Base-by-base conservation (phyloP, 2,888 invertebrate genomes). In the Acanthosoma haemorrhoidale region DNA sequence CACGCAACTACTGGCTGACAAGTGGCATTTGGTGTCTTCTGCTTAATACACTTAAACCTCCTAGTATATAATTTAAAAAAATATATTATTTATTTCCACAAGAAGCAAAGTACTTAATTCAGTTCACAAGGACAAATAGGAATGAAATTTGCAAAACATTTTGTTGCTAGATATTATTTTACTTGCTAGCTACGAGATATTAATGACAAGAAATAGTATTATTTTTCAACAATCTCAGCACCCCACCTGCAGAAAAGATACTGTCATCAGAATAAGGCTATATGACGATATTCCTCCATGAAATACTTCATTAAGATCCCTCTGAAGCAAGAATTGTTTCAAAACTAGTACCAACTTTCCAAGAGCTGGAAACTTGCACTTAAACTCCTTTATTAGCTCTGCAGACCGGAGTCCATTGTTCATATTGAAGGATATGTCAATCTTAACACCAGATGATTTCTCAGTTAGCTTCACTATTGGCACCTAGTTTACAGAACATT, bases 371-470 rank as follows among this genome's bases (percentile, higher is more conserved):
- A 89, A 98, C 77, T 88, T 87, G 72, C 88, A 86, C 80, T 95
- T 92, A 80, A 89, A 96, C 77, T 90, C 88, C 81, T 93, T 94
- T 76, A 98, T 97, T 74, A 97, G 87, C 81, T 95, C 92, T 9
- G 96, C 98, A 76, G 96, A 96, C 83, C 93, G 91, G 57, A 98
- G 94, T 71, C 97, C 97, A 82, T 95, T 96, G 81, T 89, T 92
- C 92, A 97, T 97, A 83, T 99, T 99, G 84, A 99, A 99, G 78
- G 97, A 96, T 80, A 99, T 98, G 83, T 99, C 99, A 78, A 95
- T 96, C 84, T 93, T 93, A 71, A 99, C 91, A 76, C 92, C 91
- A 76, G 89, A 82, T 80, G 87, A 86, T 73, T 86, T 86, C 80
- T 98, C 96, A 32, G 93, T 95, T 81, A 98, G 86, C 84, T 99